A percentile compares a stretch with the other conserved stretches of the same genome.
phyloP scores from a whole-genome alignment of 1,140 invertebrate species.

The Aphaenogaster ashmeadi region DNA sequence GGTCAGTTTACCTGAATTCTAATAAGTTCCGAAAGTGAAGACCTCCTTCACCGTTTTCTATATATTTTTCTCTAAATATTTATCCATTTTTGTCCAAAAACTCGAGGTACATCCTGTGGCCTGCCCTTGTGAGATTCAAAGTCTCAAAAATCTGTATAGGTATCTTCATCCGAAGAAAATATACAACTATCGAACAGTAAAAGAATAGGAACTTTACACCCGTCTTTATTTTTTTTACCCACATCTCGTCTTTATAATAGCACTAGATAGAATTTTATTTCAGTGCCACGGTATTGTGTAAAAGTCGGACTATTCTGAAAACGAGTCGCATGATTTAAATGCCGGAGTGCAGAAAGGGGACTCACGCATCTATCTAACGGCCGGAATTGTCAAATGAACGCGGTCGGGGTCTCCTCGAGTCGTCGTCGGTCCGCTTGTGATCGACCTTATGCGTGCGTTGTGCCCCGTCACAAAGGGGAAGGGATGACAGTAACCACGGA shows the following conservation, averaged over 20 bases:
- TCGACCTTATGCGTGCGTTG: conserved; percentile 46
- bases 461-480: conserved; percentile 36
- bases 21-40: too few species aligned
- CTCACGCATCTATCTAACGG: conserved; percentile 7
- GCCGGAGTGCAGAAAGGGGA: background rate
- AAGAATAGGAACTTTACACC: background rate
- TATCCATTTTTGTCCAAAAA: too few species aligned
- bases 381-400: conserved; percentile 16
- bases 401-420: conserved; percentile 6
- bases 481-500: conserved; percentile 57
- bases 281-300: background rate
- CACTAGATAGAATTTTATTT: background rate
- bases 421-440: conserved; percentile 46
- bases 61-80: too few species aligned
- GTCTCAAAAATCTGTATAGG: background rate
- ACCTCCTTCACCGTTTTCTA: too few species aligned
- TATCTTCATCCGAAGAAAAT: background rate
- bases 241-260: background rate
- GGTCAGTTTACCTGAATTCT: too few species aligned
- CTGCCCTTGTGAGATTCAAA: background rate
- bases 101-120: too few species aligned
- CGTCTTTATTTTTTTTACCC: background rate
- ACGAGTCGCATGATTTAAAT: background rate
- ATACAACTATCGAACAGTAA: background rate
- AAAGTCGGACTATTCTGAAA: background rate